Evolutionary conservation across 1,140 invertebrate genomes (phyloP).

Genomic region (Muscidifurax raptorellus): DNA sequence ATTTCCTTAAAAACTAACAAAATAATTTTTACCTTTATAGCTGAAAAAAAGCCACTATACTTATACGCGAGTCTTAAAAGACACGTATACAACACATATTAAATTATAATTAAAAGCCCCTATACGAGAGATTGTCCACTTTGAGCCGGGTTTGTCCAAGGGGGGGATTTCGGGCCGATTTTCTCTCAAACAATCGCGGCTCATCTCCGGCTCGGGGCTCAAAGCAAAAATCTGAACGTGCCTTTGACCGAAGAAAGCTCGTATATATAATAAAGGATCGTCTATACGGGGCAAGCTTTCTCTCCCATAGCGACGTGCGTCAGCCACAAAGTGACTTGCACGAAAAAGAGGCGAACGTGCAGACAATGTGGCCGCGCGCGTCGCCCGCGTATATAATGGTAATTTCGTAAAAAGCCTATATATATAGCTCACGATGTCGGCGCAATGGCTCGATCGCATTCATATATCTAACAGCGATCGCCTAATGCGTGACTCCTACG

Average conservation of each 20-base stretch:
- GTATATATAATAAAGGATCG: conserved; percentile 8
- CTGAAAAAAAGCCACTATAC: no score
- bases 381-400: conserved; percentile 2
- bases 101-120: not conserved
- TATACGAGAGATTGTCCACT: no score
- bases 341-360: not conserved
- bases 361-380: not conserved
- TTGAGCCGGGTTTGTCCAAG: not conserved
- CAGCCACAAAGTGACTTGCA: conserved; percentile 17
- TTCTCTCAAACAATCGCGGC: not conserved
- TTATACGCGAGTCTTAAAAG: no score
- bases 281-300: not conserved
- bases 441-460: conserved; percentile 7
- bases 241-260: conserved; percentile 2
- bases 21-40: no score
- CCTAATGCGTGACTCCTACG: not conserved
- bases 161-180: not conserved
- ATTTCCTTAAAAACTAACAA: no score
- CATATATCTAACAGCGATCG: not conserved
- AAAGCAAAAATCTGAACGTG: conserved; percentile 11
- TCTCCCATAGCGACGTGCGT: not conserved
- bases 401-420: conserved; percentile 7
- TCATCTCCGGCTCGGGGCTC: not conserved
- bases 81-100: not conserved
- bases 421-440: not conserved